Evolutionary conservation across 2,797 vertebrate species (phyloP), one percentile per base, ranked within the genome.

Genomic region (Emys orbicularis): DNA sequence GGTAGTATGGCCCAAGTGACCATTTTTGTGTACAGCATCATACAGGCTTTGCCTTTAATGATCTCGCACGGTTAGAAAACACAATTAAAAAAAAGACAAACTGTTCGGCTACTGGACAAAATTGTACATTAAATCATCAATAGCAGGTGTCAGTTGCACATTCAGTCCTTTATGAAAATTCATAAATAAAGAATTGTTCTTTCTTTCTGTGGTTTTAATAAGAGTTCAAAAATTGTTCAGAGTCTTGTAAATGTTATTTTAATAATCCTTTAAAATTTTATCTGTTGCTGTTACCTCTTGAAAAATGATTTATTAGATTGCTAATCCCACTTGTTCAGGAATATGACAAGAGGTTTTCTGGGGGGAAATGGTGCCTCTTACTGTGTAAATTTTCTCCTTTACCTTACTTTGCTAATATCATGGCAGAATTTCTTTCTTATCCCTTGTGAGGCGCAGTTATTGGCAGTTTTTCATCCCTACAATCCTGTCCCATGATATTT

Each of bases 201-300:
- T 98, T 98, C 97, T 98, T 98, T 98, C 97, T 99, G 98, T 98
- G 98, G 98, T 99, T 99, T 99, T 99, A 99, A 98, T 99, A 99
- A 99, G 98, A 99, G 98, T 99, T 99, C 97, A 98, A 97, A 98
- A 98, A 99, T 99, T 99, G 98, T 99, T 99, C 98, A 99, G 98
- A 99, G 98, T 99, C 99, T 99, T 99, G 99, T 99, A 99, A 99
- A 99, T 99, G 99, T 99, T 99, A 98, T 99, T 99, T 99, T 99
- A 99, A 99, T 99, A 99, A 99, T 99, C 98, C 98, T 99, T 99
- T 99, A 99, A 98, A 98, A 98, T 98, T 98, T 98, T 98, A 99
- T 98, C 98, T 98, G 98, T 99, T 98, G 98, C 98, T 98, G 98
- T 99, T 98, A 98, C 98, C 98, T 99, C 98, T 98, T 98, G 98